Percentiles rank a stretch among this genome's conserved stretches.
phyloP scores from a whole-genome alignment of 2,113 vertebrate genomes.

The Grantiella picta region DNA sequence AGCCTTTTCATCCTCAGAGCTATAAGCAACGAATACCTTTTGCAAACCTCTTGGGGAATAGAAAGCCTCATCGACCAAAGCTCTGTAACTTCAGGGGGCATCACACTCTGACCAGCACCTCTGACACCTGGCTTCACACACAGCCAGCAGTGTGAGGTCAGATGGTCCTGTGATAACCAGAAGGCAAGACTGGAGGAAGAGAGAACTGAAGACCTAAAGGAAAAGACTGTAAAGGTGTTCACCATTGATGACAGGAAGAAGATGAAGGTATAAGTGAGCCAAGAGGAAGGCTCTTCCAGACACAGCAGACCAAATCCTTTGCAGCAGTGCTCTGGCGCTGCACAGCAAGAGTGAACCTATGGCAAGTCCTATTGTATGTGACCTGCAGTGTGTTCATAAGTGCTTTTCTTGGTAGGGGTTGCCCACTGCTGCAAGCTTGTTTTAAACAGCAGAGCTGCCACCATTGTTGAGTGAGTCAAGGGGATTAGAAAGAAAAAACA shows the following conservation, averaged over 20 bases:
- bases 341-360: not conserved
- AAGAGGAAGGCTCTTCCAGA: not conserved
- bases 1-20: not conserved
- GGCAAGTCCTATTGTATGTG: not conserved
- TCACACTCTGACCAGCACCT: not conserved
- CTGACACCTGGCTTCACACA: not conserved
- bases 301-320: not conserved
- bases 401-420: not conserved
- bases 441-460: not conserved
- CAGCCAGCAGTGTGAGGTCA: accelerated
- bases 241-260: not conserved
- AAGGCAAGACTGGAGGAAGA: not conserved
- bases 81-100: not conserved
- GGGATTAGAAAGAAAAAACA: not conserved
- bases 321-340: not conserved
- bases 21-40: not conserved
- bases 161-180: not conserved
- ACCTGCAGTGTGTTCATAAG: accelerated
- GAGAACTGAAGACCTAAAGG: not conserved
- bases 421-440: not conserved
- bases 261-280: not conserved
- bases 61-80: not conserved
- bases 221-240: not conserved
- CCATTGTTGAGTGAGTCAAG: not conserved
- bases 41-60: not conserved